Evolutionary conservation across 2,888 invertebrate genomes (phyloP).

Genomic region (Spilarctia lutea): DNA sequence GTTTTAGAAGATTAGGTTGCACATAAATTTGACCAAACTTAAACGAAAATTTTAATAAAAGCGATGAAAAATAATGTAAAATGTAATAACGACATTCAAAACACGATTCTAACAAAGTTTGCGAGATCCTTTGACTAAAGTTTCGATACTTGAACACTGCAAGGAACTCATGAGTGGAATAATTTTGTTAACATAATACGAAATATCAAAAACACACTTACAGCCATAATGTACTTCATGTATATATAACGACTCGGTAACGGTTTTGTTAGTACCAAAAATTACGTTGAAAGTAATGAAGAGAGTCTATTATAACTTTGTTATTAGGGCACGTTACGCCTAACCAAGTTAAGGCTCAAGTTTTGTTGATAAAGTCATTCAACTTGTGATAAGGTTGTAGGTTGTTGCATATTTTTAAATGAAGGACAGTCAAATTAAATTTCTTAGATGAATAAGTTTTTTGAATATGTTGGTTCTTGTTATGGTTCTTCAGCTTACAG

Average conservation of each 20-base stretch:
- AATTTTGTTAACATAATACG: constrained; percentile 16
- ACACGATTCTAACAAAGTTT: constrained; percentile 24
- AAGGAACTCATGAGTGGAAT: constrained; percentile 20
- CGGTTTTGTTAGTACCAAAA: constrained; percentile 8
- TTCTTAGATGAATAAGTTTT: no score
- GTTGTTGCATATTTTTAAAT: background rate
- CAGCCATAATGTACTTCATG: background rate
- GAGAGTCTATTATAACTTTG: constrained; percentile 1
- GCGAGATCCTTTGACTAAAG: constrained; percentile 23
- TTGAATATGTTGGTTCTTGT: no score
- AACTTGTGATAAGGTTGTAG: background rate
- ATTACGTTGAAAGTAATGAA: background rate
- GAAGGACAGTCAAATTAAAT: background rate
- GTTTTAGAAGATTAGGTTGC: no score
- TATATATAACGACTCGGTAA: constrained; percentile 14
- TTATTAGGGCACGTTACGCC: background rate
- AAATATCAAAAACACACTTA: constrained; percentile 11
- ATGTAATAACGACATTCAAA: constrained; percentile 21
- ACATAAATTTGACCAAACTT: background rate
- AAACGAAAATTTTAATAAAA: background rate
- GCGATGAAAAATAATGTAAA: background rate
- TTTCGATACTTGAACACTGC: constrained; percentile 28
- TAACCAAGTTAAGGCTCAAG: background rate
- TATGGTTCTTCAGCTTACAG: no score
- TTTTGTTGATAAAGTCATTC: background rate